A percentile compares a stretch with the other conserved stretches of the same genome.
These are phyloP conservation scores for Aselliscus stoliczkanus DNA, from an alignment of 2,797 vertebrate species.

Conservation along the genomic window DNA sequence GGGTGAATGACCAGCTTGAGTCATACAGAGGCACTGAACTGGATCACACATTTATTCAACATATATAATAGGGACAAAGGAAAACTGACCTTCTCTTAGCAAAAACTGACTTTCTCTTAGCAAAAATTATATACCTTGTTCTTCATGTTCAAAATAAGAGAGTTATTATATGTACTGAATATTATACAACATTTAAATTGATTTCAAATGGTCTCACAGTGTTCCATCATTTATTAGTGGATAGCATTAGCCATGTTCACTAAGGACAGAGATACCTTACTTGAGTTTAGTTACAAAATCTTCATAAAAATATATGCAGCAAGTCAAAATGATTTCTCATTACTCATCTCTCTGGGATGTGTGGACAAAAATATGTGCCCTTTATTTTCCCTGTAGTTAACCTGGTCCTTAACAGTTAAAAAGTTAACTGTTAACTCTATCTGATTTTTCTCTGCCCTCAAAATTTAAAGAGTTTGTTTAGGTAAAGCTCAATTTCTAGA, in stretches of 20 bases:
- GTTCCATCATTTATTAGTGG: not conserved
- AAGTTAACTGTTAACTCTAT: not conserved
- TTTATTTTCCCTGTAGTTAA: conserved; percentile 22
- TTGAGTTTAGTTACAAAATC: not conserved
- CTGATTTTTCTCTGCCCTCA: not conserved
- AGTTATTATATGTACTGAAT: not conserved
- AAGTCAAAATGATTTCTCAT: not conserved
- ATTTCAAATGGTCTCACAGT: not conserved
- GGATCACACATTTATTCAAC: not conserved
- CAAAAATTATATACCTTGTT: not conserved
- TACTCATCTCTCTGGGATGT: not conserved
- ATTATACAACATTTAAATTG: not conserved
- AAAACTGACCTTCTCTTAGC: not conserved
- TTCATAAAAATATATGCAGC: not conserved
- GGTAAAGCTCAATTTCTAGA: not conserved
- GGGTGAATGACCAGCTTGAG: not conserved
- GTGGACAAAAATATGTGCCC: not conserved
- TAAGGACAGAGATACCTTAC: not conserved
- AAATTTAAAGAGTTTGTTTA: not conserved
- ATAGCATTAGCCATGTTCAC: not conserved
- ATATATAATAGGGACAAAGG: not conserved
- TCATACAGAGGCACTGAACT: accelerated
- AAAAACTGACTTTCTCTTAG: not conserved
- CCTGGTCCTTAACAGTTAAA: not conserved
- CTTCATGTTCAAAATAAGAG: conserved; percentile 10